Base-by-base conservation (phyloP, 2,888 invertebrate genomes). In the Stomorhina lunata region DNA sequence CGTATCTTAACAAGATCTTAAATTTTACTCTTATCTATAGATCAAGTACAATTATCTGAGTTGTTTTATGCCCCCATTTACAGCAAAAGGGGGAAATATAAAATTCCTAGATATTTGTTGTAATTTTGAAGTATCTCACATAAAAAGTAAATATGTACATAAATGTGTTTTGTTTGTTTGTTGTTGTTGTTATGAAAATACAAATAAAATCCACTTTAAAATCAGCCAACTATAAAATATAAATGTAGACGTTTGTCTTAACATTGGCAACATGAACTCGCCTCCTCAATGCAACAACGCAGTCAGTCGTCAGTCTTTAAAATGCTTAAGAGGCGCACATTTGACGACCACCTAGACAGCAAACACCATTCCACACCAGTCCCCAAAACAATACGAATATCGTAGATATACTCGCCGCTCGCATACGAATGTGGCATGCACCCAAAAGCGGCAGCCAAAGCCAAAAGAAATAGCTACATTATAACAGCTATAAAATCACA, bases 291-390 rank as follows among this genome's bases (percentile, higher is more conserved):
- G 65, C 79, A 77, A 59, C 57, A 37, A 45, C 20, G 20, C 71
- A 45, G 72, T n/a, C n/a, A n/a, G n/a, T n/a, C n/a, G n/a, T n/a
- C n/a, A n/a, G n/a, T 77, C 40, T 45, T 61, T 34, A 45, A 25
- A 50, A 66, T 76, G 57, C 61, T 72, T 68, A 66, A 73, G 72
- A 81, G 78, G 71, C 79, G 82, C 82, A 82, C 79, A 79, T 76
- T 66, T 82, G 82, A 82, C 79, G 82, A 82, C 82, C 82, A 82
- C 82, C 82, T 79, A 79, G 82, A 79, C 82, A 75, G 82, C 79
- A 75, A 82, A 82, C 82, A 82, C 79, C 79, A 82, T 81, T 78
- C 82, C 79, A 76, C 37, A 61, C 69, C 57, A 75, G 55, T 66
- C 43, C 40, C 37, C 17, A 53, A 27, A 63, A 78, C 17, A 27